Conservation (phyloP, 37 sponge, comb jelly and placozoan species). For the Corticium candelabrum region DNA sequence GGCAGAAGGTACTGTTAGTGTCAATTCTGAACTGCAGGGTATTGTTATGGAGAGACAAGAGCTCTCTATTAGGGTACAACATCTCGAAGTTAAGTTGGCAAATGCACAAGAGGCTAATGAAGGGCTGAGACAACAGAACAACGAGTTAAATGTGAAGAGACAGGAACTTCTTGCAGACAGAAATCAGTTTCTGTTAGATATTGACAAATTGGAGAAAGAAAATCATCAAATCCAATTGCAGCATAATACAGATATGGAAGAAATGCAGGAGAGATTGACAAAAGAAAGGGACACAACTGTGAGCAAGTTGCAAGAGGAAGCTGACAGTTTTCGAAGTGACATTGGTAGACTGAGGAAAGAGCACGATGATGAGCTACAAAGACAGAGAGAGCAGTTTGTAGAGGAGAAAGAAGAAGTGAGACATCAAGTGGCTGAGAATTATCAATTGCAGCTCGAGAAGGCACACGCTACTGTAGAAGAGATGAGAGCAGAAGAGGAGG, state of each 20-base stretch:
- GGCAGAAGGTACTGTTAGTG: neutral
- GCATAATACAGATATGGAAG: neutral
- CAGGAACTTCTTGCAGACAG: no score
- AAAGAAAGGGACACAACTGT: neutral
- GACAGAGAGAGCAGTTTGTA: neutral
- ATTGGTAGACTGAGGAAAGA: neutral
- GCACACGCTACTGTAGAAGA: no score
- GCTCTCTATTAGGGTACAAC: neutral
- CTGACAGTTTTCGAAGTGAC: neutral
- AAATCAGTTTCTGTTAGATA: no score
- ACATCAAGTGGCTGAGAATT: neutral
- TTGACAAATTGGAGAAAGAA: no score
- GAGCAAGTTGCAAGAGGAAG: neutral
- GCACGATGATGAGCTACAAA: neutral
- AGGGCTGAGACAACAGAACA: neutral
- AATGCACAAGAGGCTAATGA: neutral
- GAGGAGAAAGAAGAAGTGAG: neutral
- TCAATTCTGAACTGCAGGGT: neutral
- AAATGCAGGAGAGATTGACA: neutral
- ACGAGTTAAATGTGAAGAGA: neutral
- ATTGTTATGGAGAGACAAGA: neutral
- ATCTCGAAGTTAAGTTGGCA: neutral
- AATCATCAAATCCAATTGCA: no score
- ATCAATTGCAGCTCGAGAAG: no score
- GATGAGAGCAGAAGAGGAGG: neutral